Percentiles rank a stretch among this genome's conserved stretches.
These are phyloP conservation scores for Euura saliciscinereae DNA, from an alignment of 1,140 invertebrate species.

Conservation along the genomic window DNA sequence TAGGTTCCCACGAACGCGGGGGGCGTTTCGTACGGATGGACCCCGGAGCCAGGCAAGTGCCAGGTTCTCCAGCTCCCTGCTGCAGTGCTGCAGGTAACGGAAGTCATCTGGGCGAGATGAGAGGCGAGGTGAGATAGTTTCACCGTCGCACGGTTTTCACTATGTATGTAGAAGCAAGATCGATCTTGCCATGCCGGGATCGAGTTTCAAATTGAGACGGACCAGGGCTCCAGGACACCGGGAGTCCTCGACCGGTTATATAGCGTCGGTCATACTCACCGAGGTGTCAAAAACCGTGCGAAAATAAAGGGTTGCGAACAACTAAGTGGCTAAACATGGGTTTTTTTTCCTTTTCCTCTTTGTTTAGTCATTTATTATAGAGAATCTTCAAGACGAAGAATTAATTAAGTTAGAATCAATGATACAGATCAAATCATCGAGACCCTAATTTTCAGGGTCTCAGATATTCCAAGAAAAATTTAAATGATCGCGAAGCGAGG, in stretches of 20 bases:
- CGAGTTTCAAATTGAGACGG: neutral
- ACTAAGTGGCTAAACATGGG: too few relatives aligned
- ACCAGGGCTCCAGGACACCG: neutral
- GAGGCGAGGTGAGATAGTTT: conserved; percentile 9
- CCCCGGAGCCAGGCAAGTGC: conserved; percentile 29
- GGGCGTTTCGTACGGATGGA: conserved; percentile 50
- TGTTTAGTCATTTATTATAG: too few relatives aligned
- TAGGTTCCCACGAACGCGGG: conserved; percentile 59
- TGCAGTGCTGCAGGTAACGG: conserved; percentile 51
- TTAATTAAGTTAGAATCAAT: too few relatives aligned
- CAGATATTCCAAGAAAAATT: too few relatives aligned
- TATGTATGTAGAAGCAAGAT: neutral
- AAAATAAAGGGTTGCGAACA: neutral
- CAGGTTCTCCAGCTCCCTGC: conserved; percentile 7
- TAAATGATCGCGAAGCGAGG: too few relatives aligned
- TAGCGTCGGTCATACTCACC: neutral
- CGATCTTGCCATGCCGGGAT: neutral
- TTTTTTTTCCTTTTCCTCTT: too few relatives aligned
- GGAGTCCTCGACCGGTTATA: neutral
- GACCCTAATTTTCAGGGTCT: too few relatives aligned
- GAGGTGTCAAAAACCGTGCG: neutral
- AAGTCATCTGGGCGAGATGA: conserved; percentile 53
- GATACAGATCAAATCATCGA: too few relatives aligned
- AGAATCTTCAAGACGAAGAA: too few relatives aligned
- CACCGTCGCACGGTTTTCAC: neutral